Conservation (phyloP, 2,797 vertebrate species). For the Sorex maritimensis region DNA sequence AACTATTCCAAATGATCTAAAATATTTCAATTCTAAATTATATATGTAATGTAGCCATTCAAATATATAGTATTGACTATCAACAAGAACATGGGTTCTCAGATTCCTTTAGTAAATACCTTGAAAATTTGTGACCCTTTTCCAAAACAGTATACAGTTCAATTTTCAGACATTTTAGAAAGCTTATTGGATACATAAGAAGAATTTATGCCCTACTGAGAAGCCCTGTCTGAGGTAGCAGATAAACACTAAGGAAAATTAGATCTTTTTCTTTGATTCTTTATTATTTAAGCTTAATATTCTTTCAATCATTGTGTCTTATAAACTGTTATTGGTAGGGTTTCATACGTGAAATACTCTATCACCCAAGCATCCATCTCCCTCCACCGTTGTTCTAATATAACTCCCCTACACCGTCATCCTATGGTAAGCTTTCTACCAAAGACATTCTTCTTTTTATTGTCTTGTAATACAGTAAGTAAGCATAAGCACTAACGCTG, state of each 20-base stretch:
- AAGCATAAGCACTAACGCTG: neutral
- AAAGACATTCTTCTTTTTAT: neutral
- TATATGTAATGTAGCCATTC: neutral
- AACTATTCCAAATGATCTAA: constrained; percentile 16
- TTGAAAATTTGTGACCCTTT: neutral
- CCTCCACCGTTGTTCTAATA: no score
- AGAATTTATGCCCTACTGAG: neutral
- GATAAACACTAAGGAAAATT: neutral
- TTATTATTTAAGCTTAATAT: no score
- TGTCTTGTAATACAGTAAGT: neutral
- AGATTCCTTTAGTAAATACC: neutral
- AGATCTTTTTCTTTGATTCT: no score
- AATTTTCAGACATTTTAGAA: constrained; percentile 41
- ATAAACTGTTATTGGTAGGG: no score
- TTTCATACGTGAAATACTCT: no score
- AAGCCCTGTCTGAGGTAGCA: neutral
- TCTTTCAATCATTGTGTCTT: no score
- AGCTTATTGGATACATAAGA: constrained; percentile 1
- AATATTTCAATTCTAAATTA: neutral
- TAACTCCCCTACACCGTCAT: no score
- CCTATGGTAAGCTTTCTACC: no score
- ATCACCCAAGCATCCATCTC: no score
- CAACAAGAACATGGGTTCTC: constrained; percentile 22
- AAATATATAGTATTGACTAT: constrained; percentile 17
- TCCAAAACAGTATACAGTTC: neutral